Percentiles rank a stretch among this genome's conserved stretches.
phyloP scores from a whole-genome alignment of 2,888 invertebrate genomes.

The Scelioninae gen. 1 region DNA sequence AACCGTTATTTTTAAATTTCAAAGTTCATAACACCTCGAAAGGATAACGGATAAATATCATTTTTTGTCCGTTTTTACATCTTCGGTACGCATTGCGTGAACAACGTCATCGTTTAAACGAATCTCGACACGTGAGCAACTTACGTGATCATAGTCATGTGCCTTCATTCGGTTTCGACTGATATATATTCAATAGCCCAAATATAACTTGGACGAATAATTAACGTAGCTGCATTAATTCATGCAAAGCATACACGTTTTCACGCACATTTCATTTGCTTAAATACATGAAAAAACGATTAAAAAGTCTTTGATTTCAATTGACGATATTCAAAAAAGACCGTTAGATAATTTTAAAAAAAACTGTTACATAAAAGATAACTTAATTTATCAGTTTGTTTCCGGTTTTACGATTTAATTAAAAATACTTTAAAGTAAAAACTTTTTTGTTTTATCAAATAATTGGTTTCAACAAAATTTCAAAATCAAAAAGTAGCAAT shows the following conservation, averaged over 20 bases:
- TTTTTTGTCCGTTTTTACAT: neutral
- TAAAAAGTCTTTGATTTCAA: neutral
- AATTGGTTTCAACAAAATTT: too few species aligned
- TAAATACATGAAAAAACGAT: neutral
- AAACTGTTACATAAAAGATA: neutral
- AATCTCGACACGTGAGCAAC: conserved; percentile 22
- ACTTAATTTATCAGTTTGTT: too few species aligned
- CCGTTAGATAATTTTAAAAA: conserved; percentile 9
- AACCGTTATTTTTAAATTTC: neutral
- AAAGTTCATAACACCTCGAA: neutral
- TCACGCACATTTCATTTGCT: neutral
- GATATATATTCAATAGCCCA: conserved; percentile 23
- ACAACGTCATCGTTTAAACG: conserved; percentile 6
- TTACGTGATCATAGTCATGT: conserved; percentile 47
- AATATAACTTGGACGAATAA: conserved; percentile 23
- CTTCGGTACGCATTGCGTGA: conserved; percentile 11
- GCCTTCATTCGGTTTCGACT: conserved; percentile 27
- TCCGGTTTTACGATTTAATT: too few species aligned
- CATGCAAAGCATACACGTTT: neutral
- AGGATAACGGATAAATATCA: neutral
- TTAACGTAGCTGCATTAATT: conserved; percentile 2
- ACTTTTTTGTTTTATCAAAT: too few species aligned
- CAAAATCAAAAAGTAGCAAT: too few species aligned
- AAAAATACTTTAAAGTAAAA: too few species aligned
- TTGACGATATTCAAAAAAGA: neutral